Evolutionary conservation across 2,113 vertebrate species (phyloP).

Genomic region (Thryonomys swinderianus): DNA sequence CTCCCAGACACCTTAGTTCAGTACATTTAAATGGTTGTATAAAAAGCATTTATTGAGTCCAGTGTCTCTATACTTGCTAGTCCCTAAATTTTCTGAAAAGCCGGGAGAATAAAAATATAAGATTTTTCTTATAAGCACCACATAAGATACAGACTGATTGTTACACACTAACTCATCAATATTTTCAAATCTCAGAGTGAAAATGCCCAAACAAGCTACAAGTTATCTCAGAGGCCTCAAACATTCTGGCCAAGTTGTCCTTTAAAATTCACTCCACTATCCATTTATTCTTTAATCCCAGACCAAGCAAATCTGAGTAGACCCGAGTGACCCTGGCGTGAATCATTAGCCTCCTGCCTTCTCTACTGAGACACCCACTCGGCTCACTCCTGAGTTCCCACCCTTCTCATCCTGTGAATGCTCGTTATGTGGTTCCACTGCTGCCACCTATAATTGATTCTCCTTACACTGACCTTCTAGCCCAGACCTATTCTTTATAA

Average conservation of each 20-base stretch:
- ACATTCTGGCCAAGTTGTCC: background rate
- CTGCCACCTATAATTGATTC: background rate
- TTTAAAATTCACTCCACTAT: constrained; percentile 27
- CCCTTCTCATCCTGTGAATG: background rate
- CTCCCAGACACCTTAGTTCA: constrained; percentile 58
- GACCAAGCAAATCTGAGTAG: background rate
- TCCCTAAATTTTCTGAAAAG: constrained; percentile 48
- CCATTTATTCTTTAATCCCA: background rate
- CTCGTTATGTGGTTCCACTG: background rate
- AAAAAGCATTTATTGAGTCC: background rate
- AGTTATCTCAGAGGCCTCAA: background rate
- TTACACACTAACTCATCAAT: background rate
- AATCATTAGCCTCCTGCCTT: background rate
- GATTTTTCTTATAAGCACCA: constrained; percentile 34
- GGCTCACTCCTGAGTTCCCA: background rate
- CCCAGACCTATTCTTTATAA: background rate
- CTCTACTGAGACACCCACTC: background rate
- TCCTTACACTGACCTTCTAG: background rate
- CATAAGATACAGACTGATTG: background rate
- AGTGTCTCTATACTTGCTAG: background rate
- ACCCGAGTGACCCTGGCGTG: background rate
- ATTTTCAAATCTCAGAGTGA: constrained; percentile 9
- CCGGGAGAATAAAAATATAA: background rate
- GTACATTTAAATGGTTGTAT: constrained; percentile 48
- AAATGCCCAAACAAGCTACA: constrained; percentile 21